Percentiles rank a stretch among this genome's conserved stretches.
Evolutionary conservation across 2,797 vertebrate species (phyloP).

Genomic region (Macrochelys suwanniensis): DNA sequence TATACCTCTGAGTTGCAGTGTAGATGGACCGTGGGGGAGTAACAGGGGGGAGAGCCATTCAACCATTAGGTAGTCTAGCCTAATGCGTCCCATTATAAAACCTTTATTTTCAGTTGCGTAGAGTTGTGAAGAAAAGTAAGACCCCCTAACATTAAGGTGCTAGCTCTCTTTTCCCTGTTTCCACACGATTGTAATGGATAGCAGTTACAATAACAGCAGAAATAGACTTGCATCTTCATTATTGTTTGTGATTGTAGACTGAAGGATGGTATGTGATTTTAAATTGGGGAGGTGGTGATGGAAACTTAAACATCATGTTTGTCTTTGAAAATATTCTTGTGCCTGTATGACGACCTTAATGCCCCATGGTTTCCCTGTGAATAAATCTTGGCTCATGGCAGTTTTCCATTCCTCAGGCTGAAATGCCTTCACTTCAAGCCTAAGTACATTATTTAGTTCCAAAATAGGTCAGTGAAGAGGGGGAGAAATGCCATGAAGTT

Average conservation of each 20-base stretch:
- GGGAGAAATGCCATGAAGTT: slow-evolving; percentile 58
- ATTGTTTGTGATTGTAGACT: not conserved
- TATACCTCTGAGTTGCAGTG: not conserved
- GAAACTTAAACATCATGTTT: slow-evolving; percentile 56
- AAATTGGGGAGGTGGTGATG: not conserved
- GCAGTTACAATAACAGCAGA: not conserved
- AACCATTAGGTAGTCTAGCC: not conserved
- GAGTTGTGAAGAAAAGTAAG: not conserved
- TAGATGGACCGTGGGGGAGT: not conserved
- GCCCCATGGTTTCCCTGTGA: slow-evolving; percentile 64
- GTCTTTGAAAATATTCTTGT: slow-evolving; percentile 62
- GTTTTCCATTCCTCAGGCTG: slow-evolving; percentile 69
- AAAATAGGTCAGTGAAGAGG: slow-evolving; percentile 62
- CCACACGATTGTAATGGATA: not conserved
- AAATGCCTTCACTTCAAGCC: slow-evolving; percentile 62
- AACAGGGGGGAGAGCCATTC: not conserved
- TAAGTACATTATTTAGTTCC: slow-evolving; percentile 67
- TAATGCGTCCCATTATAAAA: not conserved
- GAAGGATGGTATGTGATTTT: slow-evolving; percentile 10
- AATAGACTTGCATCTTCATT: not conserved
- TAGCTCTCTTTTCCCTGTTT: not conserved
- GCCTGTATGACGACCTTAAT: slow-evolving; percentile 56
- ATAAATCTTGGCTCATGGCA: slow-evolving; percentile 66
- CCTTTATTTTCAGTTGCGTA: not conserved
- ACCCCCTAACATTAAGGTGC: not conserved